Percentiles rank a stretch among this genome's conserved stretches.
These are phyloP conservation scores for Stenopsyche tienmushanensis DNA, from an alignment of 1,140 invertebrate species.

Conservation along the genomic window DNA sequence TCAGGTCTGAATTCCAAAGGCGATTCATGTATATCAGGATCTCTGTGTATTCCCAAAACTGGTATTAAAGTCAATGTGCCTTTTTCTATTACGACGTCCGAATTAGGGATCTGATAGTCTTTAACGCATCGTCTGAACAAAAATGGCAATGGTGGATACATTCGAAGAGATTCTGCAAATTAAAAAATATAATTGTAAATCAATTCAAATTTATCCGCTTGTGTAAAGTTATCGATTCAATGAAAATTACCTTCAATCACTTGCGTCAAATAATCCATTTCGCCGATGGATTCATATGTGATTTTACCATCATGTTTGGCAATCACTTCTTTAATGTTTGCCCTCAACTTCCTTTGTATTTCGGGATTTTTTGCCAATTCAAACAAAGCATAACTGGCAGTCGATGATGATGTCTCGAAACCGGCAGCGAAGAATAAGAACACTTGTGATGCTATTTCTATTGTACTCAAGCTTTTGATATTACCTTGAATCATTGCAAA, in stretches of 20 bases:
- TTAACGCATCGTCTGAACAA: constrained; percentile 59
- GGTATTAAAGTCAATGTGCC: constrained; percentile 63
- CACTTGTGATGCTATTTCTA: constrained; percentile 23
- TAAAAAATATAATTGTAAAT: background rate
- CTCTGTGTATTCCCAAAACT: constrained; percentile 62
- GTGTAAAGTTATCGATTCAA: background rate
- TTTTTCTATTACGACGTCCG: constrained; percentile 59
- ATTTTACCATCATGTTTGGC: constrained; percentile 49
- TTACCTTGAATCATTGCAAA: background rate
- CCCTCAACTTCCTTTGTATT: constrained; percentile 49
- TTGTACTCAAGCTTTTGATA: background rate
- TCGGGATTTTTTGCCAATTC: constrained; percentile 56
- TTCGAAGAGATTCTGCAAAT: constrained; percentile 62
- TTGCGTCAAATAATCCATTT: constrained; percentile 49
- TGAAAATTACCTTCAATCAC: constrained; percentile 46
- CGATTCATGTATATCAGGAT: constrained; percentile 58
- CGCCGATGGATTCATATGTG: constrained; percentile 55
- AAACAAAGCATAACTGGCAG: constrained; percentile 51
- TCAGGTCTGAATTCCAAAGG: constrained; percentile 68
- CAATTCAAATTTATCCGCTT: too few species aligned
- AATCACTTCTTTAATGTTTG: constrained; percentile 44
- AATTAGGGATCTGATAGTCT: constrained; percentile 59
- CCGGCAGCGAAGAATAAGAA: constrained; percentile 47
- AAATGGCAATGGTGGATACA: constrained; percentile 61
- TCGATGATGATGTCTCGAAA: constrained; percentile 46